These are phyloP conservation scores for Platyura marginata DNA, from an alignment of 1,140 invertebrate genomes.

Conservation along the genomic window DNA sequence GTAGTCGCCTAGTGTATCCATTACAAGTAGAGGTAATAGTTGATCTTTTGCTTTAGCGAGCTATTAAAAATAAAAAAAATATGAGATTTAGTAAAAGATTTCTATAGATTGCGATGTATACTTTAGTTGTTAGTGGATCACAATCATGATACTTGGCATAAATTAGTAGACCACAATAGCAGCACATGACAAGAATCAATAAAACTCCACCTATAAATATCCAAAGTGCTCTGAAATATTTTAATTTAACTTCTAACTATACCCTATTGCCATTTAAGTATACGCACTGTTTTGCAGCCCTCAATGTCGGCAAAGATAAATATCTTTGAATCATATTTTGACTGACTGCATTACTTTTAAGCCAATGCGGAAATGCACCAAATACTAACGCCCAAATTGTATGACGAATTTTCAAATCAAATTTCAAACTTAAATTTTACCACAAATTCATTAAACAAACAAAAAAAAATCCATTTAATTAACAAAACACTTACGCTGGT, in stretches of 20 bases:
- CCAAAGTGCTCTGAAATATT: slow-evolving; percentile 35
- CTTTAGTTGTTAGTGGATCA: slow-evolving; percentile 58
- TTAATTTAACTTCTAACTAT: background rate
- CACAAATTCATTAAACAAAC: background rate
- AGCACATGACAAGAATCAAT: slow-evolving; percentile 32
- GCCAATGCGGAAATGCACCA: slow-evolving; percentile 66
- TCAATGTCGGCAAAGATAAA: slow-evolving; percentile 46
- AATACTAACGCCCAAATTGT: slow-evolving; percentile 56
- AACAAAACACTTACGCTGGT: slow-evolving; percentile 40
- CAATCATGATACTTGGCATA: slow-evolving; percentile 71
- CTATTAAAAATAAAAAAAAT: slow-evolving; percentile 9
- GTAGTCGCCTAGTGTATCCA: slow-evolving; percentile 55
- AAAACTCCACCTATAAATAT: slow-evolving; percentile 38
- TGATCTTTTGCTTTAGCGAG: slow-evolving; percentile 55
- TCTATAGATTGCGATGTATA: no score
- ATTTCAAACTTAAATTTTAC: slow-evolving; percentile 35
- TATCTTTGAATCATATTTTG: slow-evolving; percentile 69
- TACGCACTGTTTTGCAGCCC: slow-evolving; percentile 41
- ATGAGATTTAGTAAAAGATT: slow-evolving; percentile 9
- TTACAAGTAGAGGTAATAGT: slow-evolving; percentile 53
- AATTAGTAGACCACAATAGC: slow-evolving; percentile 63
- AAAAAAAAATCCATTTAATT: background rate
- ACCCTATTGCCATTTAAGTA: background rate
- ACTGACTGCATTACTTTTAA: slow-evolving; percentile 62
- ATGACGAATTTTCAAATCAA: slow-evolving; percentile 49